These are phyloP conservation scores for Halichoeres trimaculatus DNA, from an alignment of 2,113 vertebrate species.

Conservation along the genomic window DNA sequence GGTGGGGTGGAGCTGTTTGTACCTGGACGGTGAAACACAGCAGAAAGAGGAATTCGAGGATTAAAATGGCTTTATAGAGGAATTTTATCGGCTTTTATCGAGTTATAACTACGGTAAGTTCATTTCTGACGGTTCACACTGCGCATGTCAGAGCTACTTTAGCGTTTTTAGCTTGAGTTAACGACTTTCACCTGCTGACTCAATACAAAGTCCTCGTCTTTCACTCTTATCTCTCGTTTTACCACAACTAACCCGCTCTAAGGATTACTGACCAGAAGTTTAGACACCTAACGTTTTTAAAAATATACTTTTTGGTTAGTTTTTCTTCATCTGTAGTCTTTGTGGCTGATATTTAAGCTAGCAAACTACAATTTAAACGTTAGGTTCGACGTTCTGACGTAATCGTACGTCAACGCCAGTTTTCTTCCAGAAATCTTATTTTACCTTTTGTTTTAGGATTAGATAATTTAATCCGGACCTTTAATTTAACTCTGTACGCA, in stretches of 20 bases:
- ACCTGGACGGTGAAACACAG: constrained; percentile 25
- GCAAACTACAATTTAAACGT: neutral
- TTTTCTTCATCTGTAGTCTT: neutral
- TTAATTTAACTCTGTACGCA: no score
- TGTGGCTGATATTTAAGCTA: neutral
- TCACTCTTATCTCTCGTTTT: neutral
- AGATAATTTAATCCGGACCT: no score
- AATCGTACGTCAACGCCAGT: neutral
- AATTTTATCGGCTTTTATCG: neutral
- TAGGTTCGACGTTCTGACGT: neutral
- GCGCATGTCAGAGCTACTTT: neutral
- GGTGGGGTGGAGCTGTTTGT: constrained; percentile 49
- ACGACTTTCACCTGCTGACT: neutral
- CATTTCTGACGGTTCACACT: neutral
- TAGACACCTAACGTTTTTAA: neutral
- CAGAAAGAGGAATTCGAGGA: neutral
- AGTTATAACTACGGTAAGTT: constrained; percentile 44
- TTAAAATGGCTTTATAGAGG: constrained; percentile 22
- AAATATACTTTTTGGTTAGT: neutral
- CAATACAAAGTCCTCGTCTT: neutral
- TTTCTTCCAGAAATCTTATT: neutral
- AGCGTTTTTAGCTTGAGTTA: neutral
- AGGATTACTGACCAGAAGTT: neutral
- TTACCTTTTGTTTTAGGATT: neutral
- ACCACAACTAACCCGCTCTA: neutral